A percentile compares a stretch with the other conserved stretches of the same genome.
phyloP scores from a whole-genome alignment of 2,888 invertebrate species.

The Pterobdella sp. region DNA sequence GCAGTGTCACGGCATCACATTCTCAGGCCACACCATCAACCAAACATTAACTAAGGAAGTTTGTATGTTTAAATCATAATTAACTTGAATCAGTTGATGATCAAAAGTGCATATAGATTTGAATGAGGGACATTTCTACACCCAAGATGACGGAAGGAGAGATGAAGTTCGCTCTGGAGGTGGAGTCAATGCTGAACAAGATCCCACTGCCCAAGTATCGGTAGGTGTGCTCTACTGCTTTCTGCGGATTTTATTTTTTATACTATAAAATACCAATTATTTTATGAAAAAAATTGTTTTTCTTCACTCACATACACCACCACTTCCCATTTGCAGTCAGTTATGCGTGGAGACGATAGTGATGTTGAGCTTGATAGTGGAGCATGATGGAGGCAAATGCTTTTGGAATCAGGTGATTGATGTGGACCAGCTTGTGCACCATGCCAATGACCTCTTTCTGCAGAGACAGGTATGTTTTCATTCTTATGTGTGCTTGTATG shows the following conservation, averaged over 20 bases:
- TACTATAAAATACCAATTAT: too few species aligned
- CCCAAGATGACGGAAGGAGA: constrained; percentile 91
- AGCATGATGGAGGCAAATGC: constrained; percentile 45
- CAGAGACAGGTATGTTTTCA: constrained; percentile 72
- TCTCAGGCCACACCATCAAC: constrained; percentile 80
- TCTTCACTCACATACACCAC: too few species aligned
- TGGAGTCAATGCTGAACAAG: constrained; percentile 89
- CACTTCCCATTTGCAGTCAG: too few species aligned
- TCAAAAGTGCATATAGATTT: too few species aligned
- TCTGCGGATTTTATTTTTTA: too few species aligned
- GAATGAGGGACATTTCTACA: neutral
- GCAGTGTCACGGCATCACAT: constrained; percentile 82
- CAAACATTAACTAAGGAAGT: constrained; percentile 85
- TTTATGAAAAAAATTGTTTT: too few species aligned
- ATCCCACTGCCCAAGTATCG: constrained; percentile 93
- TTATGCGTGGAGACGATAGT: constrained; percentile 88
- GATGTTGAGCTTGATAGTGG: constrained; percentile 76
- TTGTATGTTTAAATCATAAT: too few species aligned
- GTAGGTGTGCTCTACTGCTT: too few species aligned
- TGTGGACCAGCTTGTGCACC: constrained; percentile 84
- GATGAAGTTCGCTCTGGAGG: constrained; percentile 91
- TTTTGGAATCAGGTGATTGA: constrained; percentile 45
- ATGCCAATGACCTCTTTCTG: constrained; percentile 86
- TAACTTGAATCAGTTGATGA: too few species aligned
- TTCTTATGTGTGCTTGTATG: neutral